Evolutionary conservation across 2,113 vertebrate species (phyloP), one percentile per base, ranked within the genome.

Genomic region (Tachycineta bicolor): DNA sequence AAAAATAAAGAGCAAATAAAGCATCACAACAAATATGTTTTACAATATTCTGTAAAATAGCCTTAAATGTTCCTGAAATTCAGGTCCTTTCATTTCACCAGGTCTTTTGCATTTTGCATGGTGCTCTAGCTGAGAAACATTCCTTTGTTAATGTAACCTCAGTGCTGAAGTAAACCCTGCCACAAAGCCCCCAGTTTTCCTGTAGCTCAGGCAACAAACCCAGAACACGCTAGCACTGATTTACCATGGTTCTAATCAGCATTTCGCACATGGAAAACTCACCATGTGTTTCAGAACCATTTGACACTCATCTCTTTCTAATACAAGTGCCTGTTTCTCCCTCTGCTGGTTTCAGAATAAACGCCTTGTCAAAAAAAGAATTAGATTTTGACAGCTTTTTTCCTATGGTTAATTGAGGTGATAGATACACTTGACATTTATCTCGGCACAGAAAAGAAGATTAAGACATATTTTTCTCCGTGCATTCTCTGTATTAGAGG

Each of bases 341-440:
- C 95, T 97, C 95, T 96, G 95, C 97, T 97, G 95, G 97, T 97
- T 97, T 98, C 93, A 85, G 96, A 97, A 98, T 97, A 98, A 98
- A 98, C 22, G 82, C 95, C 97, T 97, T 98, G 97, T 98, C 97
- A 97, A 91, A 96, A 98, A 97, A 94, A 97, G 97, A 98, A 98
- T 98, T 98, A 97, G 94, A 98, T 97, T 98, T 98, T 98, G 98
- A 98, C 98, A 98, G 97, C 95, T 98, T 98, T 98, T 97, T 97
- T 97, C 95, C 91, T 95, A 91, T 97, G 97, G 98, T 98, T 98
- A 98, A 99, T 98, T 98, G 98, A 98, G 98, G 98, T 98, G 98
- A 98, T 98, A 98, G 98, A 98, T 98, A 98, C 90, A 97, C 98
- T 98, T 98, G 98, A 98, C 98, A 98, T 98, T 98, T 98, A 98